These are phyloP conservation scores for Oncorhynchus mykiss DNA, from an alignment of 2,113 vertebrate genomes.

Conservation along the genomic window DNA sequence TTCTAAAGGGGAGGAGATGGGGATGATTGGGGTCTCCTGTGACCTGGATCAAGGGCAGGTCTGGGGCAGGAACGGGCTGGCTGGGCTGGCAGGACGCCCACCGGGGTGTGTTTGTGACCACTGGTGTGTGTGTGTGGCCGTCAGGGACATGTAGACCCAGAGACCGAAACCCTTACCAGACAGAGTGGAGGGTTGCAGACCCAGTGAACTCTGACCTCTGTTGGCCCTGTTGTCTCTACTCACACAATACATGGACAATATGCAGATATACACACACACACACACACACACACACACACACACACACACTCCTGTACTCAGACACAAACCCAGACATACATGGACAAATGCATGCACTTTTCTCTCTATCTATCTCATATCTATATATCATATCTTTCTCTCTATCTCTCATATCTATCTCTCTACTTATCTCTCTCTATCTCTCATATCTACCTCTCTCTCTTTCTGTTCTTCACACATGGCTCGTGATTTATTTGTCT, in stretches of 20 bases:
- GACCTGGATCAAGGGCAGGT: constrained; percentile 59
- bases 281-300: too few species aligned
- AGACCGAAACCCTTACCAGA: constrained; percentile 1
- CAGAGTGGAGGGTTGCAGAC: background rate
- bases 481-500: constrained; percentile 48
- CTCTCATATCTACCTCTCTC: background rate
- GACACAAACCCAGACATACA: too few species aligned
- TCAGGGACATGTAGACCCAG: background rate
- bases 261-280: too few species aligned
- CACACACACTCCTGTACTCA: too few species aligned
- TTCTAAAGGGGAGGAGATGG: constrained; percentile 53
- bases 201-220: constrained; percentile 21
- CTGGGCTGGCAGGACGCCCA: constrained; percentile 31
- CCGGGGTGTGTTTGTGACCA: constrained; percentile 5
- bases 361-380: too few species aligned
- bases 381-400: too few species aligned
- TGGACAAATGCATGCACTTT: too few species aligned
- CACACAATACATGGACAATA: too few species aligned
- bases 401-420: background rate
- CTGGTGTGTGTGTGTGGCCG: background rate
- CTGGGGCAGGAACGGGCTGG: background rate
- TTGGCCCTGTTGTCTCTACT: background rate
- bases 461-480: too few species aligned
- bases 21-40: constrained; percentile 61
- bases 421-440: constrained; percentile 1